Evolutionary conservation across 2,888 invertebrate genomes (phyloP).

Genomic region (Neoitamus cyanurus): DNA sequence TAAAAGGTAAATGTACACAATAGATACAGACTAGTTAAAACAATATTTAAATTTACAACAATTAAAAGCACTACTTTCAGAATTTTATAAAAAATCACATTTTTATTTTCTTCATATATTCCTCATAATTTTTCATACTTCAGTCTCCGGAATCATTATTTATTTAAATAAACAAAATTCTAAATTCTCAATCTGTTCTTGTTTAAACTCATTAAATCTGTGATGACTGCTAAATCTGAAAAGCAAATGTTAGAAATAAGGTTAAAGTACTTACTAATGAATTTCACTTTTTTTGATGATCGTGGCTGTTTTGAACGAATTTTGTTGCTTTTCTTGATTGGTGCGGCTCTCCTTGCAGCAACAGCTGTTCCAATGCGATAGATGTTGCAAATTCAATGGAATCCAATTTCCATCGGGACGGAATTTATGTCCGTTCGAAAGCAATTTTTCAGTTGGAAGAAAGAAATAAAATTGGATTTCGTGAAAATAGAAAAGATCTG

Average conservation of each 20-base stretch:
- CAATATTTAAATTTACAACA: no score
- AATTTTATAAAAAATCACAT: no score
- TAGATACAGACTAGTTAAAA: no score
- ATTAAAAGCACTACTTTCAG: no score
- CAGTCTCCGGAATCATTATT: no score
- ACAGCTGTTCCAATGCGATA: slow-evolving; percentile 25
- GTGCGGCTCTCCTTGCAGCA: slow-evolving; percentile 68
- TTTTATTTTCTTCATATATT: no score
- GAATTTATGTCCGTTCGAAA: neutral
- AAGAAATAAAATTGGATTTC: neutral
- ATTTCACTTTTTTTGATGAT: slow-evolving; percentile 82
- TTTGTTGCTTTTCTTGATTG: slow-evolving; percentile 85
- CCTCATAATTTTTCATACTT: no score
- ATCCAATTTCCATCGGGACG: neutral
- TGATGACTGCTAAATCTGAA: neutral
- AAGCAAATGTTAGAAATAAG: neutral
- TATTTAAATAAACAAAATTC: no score
- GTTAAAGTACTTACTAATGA: slow-evolving; percentile 82
- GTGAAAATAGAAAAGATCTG: neutral
- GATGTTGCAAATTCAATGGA: neutral
- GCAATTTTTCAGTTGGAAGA: slow-evolving; percentile 7
- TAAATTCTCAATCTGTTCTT: no score
- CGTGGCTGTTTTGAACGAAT: slow-evolving; percentile 83
- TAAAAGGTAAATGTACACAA: no score
- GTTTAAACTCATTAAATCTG: neutral